Conservation (phyloP, 1,140 invertebrate genomes). For the Sweltsa coloradensis region DNA sequence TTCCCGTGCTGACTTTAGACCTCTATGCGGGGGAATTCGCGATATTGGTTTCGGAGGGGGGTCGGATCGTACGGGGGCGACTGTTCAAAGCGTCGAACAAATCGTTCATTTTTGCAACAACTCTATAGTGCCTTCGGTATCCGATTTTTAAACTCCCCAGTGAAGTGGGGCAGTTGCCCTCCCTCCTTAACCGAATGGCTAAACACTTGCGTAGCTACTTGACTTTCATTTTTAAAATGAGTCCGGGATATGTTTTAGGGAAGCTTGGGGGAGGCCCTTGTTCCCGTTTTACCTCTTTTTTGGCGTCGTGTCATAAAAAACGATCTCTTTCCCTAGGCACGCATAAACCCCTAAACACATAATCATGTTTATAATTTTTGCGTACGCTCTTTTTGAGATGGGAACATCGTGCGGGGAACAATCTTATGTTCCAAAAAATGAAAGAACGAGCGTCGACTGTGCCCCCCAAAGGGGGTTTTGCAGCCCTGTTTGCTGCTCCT, state of each 20-base stretch:
- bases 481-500: slow-evolving; percentile 9
- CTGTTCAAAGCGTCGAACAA: slow-evolving; percentile 2
- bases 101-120: neutral
- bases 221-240: slow-evolving; percentile 19
- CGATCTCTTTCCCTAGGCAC: neutral
- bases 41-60: neutral
- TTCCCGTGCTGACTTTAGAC: neutral
- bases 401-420: slow-evolving; percentile 2
- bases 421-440: neutral
- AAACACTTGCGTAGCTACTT: slow-evolving; percentile 17
- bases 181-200: slow-evolving; percentile 19
- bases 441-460: slow-evolving; percentile 1
- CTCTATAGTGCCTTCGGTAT: neutral
- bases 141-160: neutral
- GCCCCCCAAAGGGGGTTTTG: neutral
- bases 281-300: neutral
- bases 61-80: neutral
- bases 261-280: slow-evolving; percentile 12
- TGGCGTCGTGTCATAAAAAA: neutral
- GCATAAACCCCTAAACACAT: neutral
- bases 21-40: neutral
- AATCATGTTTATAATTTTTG: slow-evolving; percentile 6
- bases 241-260: slow-evolving; percentile 16
- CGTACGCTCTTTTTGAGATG: slow-evolving; percentile 10
- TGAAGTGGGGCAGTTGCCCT: slow-evolving; percentile 14